These are phyloP conservation scores for Nannobrachium achirus DNA, from an alignment of 2,113 vertebrate genomes.

Conservation along the genomic window DNA sequence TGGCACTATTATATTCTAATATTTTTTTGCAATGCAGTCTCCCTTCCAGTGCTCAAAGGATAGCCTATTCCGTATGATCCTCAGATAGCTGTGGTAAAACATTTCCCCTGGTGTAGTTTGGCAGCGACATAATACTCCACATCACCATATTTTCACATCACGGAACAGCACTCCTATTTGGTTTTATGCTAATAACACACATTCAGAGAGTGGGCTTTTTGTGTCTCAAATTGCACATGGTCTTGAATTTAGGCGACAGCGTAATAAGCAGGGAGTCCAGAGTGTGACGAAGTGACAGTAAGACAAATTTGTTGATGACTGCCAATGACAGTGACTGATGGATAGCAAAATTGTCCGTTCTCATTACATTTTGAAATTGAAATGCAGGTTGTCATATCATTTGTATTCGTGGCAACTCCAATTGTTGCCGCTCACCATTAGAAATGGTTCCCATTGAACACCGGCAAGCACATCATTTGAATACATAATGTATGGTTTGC, in stretches of 20 bases:
- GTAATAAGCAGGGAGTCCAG: slow-evolving; percentile 57
- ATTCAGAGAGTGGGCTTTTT: slow-evolving; percentile 40
- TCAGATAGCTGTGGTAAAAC: background rate
- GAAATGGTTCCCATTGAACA: slow-evolving; percentile 24
- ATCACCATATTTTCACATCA: too few relatives aligned
- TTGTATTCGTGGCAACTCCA: slow-evolving; percentile 78
- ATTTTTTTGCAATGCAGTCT: slow-evolving; percentile 23
- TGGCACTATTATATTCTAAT: slow-evolving; percentile 18
- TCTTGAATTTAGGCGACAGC: slow-evolving; percentile 50
- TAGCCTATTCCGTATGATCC: background rate
- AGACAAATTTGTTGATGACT: slow-evolving; percentile 81
- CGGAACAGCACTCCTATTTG: too few relatives aligned
- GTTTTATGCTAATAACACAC: background rate
- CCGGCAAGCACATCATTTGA: slow-evolving; percentile 9
- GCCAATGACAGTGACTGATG: slow-evolving; percentile 82
- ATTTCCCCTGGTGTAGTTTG: too few relatives aligned
- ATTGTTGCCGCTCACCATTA: slow-evolving; percentile 27
- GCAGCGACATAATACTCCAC: too few relatives aligned
- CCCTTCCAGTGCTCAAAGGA: slow-evolving; percentile 1
- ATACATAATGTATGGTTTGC: background rate
- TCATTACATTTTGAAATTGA: slow-evolving; percentile 81
- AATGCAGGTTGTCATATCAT: slow-evolving; percentile 77
- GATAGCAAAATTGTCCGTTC: slow-evolving; percentile 74
- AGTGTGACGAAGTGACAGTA: slow-evolving; percentile 73
- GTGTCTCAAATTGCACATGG: slow-evolving; percentile 42